Conservation (phyloP, 2,888 invertebrate species). For the Hetaerina titia region DNA sequence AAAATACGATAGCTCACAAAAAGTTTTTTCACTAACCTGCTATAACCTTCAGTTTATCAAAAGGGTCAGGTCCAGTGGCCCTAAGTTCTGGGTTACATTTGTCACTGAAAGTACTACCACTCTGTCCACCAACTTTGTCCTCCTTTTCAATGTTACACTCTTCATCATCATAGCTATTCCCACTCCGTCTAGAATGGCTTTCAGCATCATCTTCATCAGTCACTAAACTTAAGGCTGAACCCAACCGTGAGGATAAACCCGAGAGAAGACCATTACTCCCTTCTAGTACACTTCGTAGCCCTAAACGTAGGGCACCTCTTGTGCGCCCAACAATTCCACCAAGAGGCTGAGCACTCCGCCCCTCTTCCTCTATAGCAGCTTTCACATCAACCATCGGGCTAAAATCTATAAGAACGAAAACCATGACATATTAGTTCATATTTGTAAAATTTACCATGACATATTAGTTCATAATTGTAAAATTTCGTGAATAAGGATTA, state of each 20-base stretch:
- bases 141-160: constrained; percentile 38
- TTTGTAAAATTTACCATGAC: too few species aligned
- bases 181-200: constrained; percentile 30
- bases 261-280: constrained; percentile 58
- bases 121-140: constrained; percentile 8
- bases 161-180: constrained; percentile 30
- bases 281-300: constrained; percentile 33
- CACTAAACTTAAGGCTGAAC: constrained; percentile 41
- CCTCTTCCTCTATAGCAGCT: constrained; percentile 21
- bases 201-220: constrained; percentile 58
- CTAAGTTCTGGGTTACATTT: constrained; percentile 72
- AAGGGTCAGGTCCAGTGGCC: constrained; percentile 77
- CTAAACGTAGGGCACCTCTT: constrained; percentile 48
- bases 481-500: too few species aligned
- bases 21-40: constrained; percentile 74
- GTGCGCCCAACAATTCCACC: constrained; percentile 56
- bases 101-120: constrained; percentile 38
- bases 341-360: constrained; percentile 2
- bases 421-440: too few species aligned
- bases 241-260: constrained; percentile 40
- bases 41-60: constrained; percentile 77
- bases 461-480: too few species aligned
- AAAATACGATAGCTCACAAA: too few species aligned
- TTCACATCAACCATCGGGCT: constrained; percentile 58
- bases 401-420: neutral